Base-by-base conservation (phyloP, 2,113 vertebrate genomes). In the Ctenomys sociabilis region DNA sequence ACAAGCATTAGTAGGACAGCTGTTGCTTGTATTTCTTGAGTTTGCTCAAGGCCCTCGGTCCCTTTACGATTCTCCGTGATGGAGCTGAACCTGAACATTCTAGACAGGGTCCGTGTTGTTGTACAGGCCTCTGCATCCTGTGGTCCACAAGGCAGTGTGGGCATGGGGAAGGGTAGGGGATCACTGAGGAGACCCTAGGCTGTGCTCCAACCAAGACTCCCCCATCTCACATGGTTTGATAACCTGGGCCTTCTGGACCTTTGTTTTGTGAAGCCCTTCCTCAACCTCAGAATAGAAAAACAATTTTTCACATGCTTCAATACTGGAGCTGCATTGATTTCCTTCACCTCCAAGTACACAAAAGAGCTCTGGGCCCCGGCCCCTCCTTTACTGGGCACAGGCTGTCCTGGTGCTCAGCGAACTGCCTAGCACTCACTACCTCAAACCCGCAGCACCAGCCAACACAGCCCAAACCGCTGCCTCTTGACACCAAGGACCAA, bases 361-460 rank as follows among this genome's bases (percentile, higher is more conserved):
- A 32, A 26, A 24, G 16, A 75, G 9, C 16, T 12, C 19, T 3
- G 28, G 61, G 7, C 22, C 2, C 4, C 35, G 17, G n/a, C 2
- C 35, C 1, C 16, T 57, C 21, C 37, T 9, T 7, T 7, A 3
- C 30, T 19, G 43, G 12, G 19, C 13, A 21, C 22, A 26, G 30
- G 9, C n/a, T 3, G 4, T 54, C 32, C 61, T 32, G n/a, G 12
- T 4, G 45, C 52, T 73, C 30, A 12, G 86, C 54, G 63, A 1
- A 26, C 80, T 19, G 10, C 30, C n/a, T 17, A 2, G 7, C 0
- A 22, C 30, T 17, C 8, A 7, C 21, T n/a, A 40, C 17, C 21
- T 26, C 10, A 40, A 5, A 7, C 49, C 6, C 0, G 4, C 21
- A 6, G 45, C n/a, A 2, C 17, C 66, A 37, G 30, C 12, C 0